These are phyloP conservation scores for Empis stercorea DNA, from an alignment of 2,888 invertebrate genomes.

Conservation along the genomic window DNA sequence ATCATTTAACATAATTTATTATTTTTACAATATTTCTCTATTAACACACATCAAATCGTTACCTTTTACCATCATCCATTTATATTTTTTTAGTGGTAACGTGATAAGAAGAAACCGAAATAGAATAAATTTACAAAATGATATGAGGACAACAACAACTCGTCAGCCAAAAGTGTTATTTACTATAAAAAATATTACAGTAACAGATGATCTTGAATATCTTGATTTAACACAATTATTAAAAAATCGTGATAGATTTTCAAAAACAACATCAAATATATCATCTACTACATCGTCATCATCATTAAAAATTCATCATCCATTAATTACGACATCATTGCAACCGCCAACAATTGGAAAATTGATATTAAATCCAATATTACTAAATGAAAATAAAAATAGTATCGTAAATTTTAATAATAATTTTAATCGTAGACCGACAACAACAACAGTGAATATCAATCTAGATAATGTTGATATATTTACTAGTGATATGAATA, in stretches of 20 bases:
- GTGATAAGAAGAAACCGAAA: too few relatives aligned
- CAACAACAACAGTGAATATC: background rate
- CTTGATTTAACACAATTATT: constrained; percentile 17
- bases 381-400: too few relatives aligned
- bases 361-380: too few relatives aligned
- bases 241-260: background rate
- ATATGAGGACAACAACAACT: constrained; percentile 7
- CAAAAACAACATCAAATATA: background rate
- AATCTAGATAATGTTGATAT: background rate
- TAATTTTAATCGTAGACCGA: background rate
- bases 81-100: background rate
- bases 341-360: background rate
- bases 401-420: background rate
- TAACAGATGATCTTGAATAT: constrained; percentile 13
- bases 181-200: constrained; percentile 8
- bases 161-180: constrained; percentile 11
- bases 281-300: background rate
- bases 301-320: background rate
- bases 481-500: background rate
- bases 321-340: background rate
- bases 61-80: background rate
- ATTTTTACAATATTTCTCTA: background rate
- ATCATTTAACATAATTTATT: too few relatives aligned
- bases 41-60: background rate
- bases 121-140: background rate